Conservation (phyloP, 2,797 vertebrate genomes). For the Xenentodon cancila region DNA sequence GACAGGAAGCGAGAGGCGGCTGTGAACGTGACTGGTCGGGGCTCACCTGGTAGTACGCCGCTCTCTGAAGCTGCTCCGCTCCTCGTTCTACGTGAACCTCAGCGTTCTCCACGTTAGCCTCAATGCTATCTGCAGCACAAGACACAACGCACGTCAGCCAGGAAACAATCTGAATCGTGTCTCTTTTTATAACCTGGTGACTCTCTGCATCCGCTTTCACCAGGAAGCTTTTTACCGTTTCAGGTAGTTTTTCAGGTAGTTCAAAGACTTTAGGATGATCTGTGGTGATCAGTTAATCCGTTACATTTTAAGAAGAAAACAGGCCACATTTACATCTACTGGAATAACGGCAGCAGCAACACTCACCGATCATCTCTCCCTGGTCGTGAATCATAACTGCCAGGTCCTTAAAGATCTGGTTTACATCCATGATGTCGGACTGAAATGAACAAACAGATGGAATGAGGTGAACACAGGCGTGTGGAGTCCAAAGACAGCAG, state of each 20-base stretch:
- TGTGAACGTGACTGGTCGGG: background rate
- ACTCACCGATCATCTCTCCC: slow-evolving; percentile 96
- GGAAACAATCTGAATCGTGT: too few relatives aligned
- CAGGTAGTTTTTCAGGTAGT: too few relatives aligned
- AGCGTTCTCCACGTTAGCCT: slow-evolving; percentile 96
- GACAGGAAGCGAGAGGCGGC: slow-evolving; percentile 35
- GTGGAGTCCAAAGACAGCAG: background rate
- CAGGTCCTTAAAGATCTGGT: slow-evolving; percentile 98
- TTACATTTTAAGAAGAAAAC: too few relatives aligned
- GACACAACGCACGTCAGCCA: background rate
- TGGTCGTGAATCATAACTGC: slow-evolving; percentile 99
- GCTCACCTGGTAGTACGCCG: slow-evolving; percentile 91
- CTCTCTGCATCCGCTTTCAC: too few relatives aligned
- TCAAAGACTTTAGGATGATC: too few relatives aligned
- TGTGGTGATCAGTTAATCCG: too few relatives aligned
- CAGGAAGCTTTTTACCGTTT: too few relatives aligned
- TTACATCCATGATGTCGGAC: slow-evolving; percentile 97
- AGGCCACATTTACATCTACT: too few relatives aligned
- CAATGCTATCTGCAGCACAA: slow-evolving; percentile 89
- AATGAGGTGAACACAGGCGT: background rate
- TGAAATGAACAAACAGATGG: slow-evolving; percentile 61
- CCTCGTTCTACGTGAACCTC: slow-evolving; percentile 95
- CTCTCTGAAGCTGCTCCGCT: slow-evolving; percentile 91
- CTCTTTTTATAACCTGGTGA: too few relatives aligned
- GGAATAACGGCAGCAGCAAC: background rate